These are phyloP conservation scores for Tichodroma muraria DNA, from an alignment of 2,113 vertebrate species.

Conservation along the genomic window DNA sequence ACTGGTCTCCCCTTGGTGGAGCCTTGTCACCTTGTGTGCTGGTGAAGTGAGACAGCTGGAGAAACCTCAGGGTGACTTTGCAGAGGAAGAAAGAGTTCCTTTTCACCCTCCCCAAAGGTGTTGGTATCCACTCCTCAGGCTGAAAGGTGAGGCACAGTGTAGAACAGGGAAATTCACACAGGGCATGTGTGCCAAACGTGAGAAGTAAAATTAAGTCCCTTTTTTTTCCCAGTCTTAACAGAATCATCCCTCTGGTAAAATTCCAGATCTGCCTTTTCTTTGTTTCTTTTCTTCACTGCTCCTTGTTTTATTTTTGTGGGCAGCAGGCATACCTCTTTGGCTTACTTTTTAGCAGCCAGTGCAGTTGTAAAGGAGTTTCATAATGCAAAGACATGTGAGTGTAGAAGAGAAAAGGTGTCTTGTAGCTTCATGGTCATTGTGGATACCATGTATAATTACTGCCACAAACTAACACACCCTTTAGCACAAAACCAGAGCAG, in stretches of 20 bases:
- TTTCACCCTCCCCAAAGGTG: background rate
- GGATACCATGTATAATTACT: background rate
- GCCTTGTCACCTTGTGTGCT: background rate
- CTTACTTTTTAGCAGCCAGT: background rate
- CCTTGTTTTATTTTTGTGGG: background rate
- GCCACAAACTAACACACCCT: background rate
- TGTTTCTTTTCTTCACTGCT: background rate
- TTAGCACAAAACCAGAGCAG: background rate
- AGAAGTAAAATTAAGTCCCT: background rate
- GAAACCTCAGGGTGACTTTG: background rate
- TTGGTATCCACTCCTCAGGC: background rate
- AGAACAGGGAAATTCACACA: background rate
- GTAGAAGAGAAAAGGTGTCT: background rate
- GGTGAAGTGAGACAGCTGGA: background rate
- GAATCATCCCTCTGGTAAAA: background rate
- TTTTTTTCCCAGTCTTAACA: background rate
- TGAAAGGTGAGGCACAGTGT: background rate
- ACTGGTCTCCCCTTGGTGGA: background rate
- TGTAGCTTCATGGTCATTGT: background rate
- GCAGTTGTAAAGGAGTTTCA: background rate
- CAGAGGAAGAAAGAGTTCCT: background rate
- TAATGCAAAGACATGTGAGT: background rate
- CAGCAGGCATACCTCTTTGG: background rate
- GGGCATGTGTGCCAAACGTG: fast-evolving
- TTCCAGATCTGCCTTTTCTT: background rate